Conservation (phyloP, 2,113 vertebrate genomes). For the Eulemur rufifrons region DNA sequence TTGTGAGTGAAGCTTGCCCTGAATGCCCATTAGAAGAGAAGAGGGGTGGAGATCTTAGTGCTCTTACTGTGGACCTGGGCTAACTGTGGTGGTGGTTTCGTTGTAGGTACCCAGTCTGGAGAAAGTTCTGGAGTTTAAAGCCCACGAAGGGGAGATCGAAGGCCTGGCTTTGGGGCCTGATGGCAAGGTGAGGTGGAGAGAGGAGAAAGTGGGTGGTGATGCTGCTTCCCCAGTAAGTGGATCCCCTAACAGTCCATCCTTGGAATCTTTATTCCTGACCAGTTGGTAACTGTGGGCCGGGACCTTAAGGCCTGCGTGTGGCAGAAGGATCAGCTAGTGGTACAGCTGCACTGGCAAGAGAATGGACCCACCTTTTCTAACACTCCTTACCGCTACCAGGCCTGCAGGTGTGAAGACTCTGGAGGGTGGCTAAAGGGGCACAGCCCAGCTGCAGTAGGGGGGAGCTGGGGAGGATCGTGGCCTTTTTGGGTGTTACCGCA, state of each 20-base stretch:
- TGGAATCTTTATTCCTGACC: slow-evolving; percentile 61
- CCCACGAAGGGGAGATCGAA: slow-evolving; percentile 93
- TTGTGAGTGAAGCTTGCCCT: not conserved
- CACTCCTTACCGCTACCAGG: slow-evolving; percentile 92
- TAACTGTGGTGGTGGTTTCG: not conserved
- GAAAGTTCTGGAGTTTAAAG: slow-evolving; percentile 92
- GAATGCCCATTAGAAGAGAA: not conserved
- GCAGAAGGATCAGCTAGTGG: slow-evolving; percentile 91
- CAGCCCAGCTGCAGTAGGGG: not conserved
- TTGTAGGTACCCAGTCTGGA: slow-evolving; percentile 93
- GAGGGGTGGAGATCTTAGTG: not conserved
- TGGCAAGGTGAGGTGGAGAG: slow-evolving; percentile 88
- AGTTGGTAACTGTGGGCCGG: slow-evolving; percentile 92
- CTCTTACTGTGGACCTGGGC: not conserved
- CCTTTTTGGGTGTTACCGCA: not conserved
- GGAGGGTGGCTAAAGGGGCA: not conserved
- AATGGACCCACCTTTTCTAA: slow-evolving; percentile 88
- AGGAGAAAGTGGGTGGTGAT: not conserved
- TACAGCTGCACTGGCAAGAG: slow-evolving; percentile 91
- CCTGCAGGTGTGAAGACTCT: slow-evolving; percentile 88
- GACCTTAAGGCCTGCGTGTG: slow-evolving; percentile 94
- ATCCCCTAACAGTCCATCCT: slow-evolving; percentile 44
- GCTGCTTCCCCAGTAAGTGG: not conserved
- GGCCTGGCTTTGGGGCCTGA: slow-evolving; percentile 91
- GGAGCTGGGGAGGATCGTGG: not conserved